A percentile compares a stretch with the other conserved stretches of the same genome.
Conservation (phyloP, 64 coral and sea anemone species). For the Montipora cactus region DNA sequence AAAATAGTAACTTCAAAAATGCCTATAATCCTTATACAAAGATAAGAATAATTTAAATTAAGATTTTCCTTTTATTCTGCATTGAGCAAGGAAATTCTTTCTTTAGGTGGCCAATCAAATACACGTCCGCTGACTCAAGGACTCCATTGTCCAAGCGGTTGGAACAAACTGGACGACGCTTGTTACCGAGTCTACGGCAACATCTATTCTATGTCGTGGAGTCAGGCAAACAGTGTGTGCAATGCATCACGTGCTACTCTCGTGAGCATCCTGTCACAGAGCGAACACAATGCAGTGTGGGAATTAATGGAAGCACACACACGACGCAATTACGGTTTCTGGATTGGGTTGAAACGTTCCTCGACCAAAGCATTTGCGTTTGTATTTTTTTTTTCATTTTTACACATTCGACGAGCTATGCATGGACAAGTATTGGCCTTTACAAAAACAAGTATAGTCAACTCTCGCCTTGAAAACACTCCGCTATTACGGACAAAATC, state of each 20-base stretch:
- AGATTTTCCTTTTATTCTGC: no score
- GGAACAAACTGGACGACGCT: background rate
- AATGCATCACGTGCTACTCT: slow-evolving; percentile 16
- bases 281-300: background rate
- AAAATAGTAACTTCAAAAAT: no score
- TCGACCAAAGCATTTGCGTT: background rate
- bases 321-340: background rate
- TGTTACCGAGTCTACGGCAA: slow-evolving; percentile 1
- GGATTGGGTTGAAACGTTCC: slow-evolving; percentile 13
- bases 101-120: background rate
- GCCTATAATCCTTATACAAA: no score
- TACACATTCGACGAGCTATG: no score
- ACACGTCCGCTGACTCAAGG: background rate
- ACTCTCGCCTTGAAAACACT: no score
- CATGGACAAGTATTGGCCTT: no score
- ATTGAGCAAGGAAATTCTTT: no score
- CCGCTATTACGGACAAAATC: no score
- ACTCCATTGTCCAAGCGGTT: slow-evolving; percentile 6
- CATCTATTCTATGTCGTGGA: background rate
- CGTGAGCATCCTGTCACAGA: slow-evolving; percentile 14
- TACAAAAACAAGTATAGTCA: no score
- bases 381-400: background rate
- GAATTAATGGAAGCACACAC: background rate
- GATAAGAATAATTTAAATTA: no score
- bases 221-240: background rate